A percentile compares a stretch with the other conserved stretches of the same genome.
These are phyloP conservation scores for Takifugu flavidus DNA, from an alignment of 2,113 vertebrate genomes.

Conservation along the genomic window DNA sequence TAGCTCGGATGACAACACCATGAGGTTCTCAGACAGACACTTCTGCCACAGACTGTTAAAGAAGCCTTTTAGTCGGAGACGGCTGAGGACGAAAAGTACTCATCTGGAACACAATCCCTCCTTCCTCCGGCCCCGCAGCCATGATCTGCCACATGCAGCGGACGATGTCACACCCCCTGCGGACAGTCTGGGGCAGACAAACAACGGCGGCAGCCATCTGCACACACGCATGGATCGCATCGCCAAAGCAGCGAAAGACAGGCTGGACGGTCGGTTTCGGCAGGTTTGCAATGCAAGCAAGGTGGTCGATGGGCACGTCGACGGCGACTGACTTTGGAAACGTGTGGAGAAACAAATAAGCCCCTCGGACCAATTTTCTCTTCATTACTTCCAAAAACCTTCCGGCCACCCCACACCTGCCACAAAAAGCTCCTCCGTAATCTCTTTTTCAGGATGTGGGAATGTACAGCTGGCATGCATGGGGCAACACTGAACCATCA, in stretches of 20 bases:
- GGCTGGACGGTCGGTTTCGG: constrained; percentile 6
- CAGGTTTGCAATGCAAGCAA: constrained; percentile 57
- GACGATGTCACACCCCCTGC: constrained; percentile 17
- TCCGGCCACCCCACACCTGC: too few relatives aligned
- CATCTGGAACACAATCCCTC: constrained; percentile 26
- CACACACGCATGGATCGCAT: constrained; percentile 44
- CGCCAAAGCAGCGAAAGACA: constrained; percentile 39
- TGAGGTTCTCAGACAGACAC: constrained; percentile 27
- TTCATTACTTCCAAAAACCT: not conserved
- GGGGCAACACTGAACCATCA: constrained; percentile 48
- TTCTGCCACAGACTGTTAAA: constrained; percentile 1
- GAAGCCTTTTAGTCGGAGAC: constrained; percentile 13
- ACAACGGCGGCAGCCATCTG: constrained; percentile 31
- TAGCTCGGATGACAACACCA: constrained; percentile 42
- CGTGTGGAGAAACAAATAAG: not conserved
- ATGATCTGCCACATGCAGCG: constrained; percentile 37
- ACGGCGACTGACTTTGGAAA: not conserved
- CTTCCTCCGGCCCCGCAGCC: constrained; percentile 35
- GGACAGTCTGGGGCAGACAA: constrained; percentile 15
- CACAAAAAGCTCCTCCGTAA: too few relatives aligned
- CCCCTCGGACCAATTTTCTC: not conserved
- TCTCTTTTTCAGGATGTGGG: not conserved
- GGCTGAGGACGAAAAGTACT: constrained; percentile 28
- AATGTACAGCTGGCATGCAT: constrained; percentile 51
- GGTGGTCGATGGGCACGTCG: constrained; percentile 5